Evolutionary conservation across 2,797 vertebrate genomes (phyloP), one percentile per base, ranked within the genome.

Genomic region (Philypnodon macrostomus): DNA sequence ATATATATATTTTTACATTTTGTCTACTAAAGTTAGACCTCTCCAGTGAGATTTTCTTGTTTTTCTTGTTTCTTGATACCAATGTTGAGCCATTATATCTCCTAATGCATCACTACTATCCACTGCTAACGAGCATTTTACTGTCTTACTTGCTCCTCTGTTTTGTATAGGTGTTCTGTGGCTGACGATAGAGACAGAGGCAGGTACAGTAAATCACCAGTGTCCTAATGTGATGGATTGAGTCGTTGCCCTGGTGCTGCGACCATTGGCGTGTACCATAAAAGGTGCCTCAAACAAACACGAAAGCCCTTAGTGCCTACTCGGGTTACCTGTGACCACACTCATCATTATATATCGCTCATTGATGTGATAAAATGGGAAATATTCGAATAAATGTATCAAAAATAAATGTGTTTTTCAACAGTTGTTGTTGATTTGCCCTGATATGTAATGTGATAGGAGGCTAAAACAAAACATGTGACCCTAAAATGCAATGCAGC

Each of bases 401-500:
- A 63, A 69, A 23, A 77, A 58, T 70, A 79, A 83, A 81, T 53
- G 58, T 48, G 45, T 31, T 68, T 75, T 76, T 80, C 63, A 61
- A 73, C 80, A 87, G 84, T 80, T 88, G 84, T 62, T 49, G 72
- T 63, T 74, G 79, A 67, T 82, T 83, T 85, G 53, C 80, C 64
- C 54, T 56, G 65, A 51, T 56, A 53, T 41, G 84, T 75, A 87
- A 88, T 67, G 47, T 50, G 83, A 89, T 79, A 66, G 59, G 58
- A 77, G 23, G 39, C 67, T 85, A 87, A 90, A 70, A 53, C 56
- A 81, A 85, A 90, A 83, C 85, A 88, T 73, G 77, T 79, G 83
- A 77, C 47, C 52, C 57, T 17, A 59, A 56, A 68, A 75, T 70
- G 50, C 75, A 83, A 80, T 63, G 67, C 66, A 69, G 70, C 72